phyloP scores from a whole-genome alignment of 2,888 invertebrate genomes.

The Cataglyphis altisquamis region DNA sequence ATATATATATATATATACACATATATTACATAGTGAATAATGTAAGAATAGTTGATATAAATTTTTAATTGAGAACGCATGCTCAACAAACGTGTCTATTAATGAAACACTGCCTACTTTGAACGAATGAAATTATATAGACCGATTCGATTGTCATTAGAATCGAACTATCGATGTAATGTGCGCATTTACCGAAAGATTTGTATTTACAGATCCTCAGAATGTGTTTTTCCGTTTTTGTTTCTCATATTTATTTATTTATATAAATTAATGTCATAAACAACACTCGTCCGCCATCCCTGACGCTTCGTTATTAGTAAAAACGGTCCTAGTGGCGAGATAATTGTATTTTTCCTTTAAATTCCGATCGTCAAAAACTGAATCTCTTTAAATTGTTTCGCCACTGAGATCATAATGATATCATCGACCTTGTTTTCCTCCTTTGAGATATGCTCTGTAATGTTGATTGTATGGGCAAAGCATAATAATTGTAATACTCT shows the following conservation, averaged over 20 bases:
- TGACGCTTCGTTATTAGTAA: slow-evolving; percentile 43
- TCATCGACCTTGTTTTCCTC: slow-evolving; percentile 50
- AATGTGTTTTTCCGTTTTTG: slow-evolving; percentile 17
- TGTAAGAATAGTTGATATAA: not conserved
- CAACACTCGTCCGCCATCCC: slow-evolving; percentile 45
- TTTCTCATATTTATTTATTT: slow-evolving; percentile 46
- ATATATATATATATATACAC: no score
- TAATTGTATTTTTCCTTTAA: slow-evolving; percentile 4
- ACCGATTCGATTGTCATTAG: slow-evolving; percentile 35
- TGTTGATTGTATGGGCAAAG: slow-evolving; percentile 71
- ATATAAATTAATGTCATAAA: not conserved
- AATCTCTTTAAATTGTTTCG: slow-evolving; percentile 34
- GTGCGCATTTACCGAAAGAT: slow-evolving; percentile 11
- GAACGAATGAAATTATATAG: not conserved
- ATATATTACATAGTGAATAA: not conserved
- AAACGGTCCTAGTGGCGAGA: slow-evolving; percentile 19
- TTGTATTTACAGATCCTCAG: slow-evolving; percentile 3
- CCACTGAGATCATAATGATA: slow-evolving; percentile 28
- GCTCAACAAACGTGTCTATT: slow-evolving; percentile 13
- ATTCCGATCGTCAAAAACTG: not conserved
- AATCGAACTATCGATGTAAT: slow-evolving; percentile 1
- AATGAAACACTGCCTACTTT: slow-evolving; percentile 15
- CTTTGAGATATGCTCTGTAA: slow-evolving; percentile 68
- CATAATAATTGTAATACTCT: slow-evolving; percentile 64
- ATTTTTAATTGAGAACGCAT: slow-evolving; percentile 5